Conservation (phyloP, 2,888 invertebrate species). For the Erebia ligea region DNA sequence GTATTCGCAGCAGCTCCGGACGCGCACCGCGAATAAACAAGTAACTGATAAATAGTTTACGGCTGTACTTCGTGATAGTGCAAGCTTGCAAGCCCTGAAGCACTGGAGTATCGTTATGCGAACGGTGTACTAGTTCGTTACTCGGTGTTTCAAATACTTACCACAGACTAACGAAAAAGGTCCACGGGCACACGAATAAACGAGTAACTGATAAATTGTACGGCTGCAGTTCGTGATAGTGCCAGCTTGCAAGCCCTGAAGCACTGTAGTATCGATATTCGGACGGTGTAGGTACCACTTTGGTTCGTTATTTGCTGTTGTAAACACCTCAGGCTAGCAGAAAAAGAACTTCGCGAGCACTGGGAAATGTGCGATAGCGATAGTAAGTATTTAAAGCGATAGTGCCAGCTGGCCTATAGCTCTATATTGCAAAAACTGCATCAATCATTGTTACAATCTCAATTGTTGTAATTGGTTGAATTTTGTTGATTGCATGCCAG, state of each 20-base stretch:
- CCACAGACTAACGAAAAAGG: neutral
- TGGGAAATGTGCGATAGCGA: too few species aligned
- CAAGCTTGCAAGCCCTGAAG: slow-evolving; percentile 27
- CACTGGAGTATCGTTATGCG: slow-evolving; percentile 34
- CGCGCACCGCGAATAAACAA: slow-evolving; percentile 25
- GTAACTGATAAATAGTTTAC: slow-evolving; percentile 33
- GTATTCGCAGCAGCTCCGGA: neutral
- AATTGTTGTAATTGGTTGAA: too few species aligned
- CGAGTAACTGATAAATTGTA: neutral
- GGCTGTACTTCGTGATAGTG: slow-evolving; percentile 26
- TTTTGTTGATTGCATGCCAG: too few species aligned
- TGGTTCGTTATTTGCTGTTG: slow-evolving; percentile 54
- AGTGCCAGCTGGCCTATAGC: too few species aligned
- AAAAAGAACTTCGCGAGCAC: neutral
- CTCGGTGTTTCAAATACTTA: slow-evolving; percentile 35
- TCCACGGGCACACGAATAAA: neutral
- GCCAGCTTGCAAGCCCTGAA: neutral
- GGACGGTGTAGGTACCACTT: slow-evolving; percentile 50
- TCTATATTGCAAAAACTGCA: too few species aligned
- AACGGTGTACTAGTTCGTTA: slow-evolving; percentile 56
- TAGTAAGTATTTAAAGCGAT: too few species aligned
- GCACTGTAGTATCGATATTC: slow-evolving; percentile 33
- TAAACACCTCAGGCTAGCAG: neutral
- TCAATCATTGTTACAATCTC: too few species aligned
- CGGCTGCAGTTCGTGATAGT: too few species aligned